These are phyloP conservation scores for Sepioteuthis lessoniana DNA, from an alignment of 2,888 invertebrate species.

Conservation along the genomic window DNA sequence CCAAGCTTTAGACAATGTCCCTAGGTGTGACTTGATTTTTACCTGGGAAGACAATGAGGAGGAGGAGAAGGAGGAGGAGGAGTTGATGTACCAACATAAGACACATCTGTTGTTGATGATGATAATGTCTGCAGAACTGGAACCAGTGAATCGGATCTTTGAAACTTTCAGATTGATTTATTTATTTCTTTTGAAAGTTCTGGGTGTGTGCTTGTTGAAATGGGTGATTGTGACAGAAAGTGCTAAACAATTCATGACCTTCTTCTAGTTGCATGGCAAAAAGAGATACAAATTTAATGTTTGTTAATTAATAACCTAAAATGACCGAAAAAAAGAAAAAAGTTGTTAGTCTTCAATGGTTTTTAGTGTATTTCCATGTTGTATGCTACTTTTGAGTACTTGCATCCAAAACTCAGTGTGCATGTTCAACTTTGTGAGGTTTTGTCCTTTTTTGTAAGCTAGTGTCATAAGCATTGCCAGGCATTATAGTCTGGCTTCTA, in stretches of 20 bases:
- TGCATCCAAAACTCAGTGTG: background rate
- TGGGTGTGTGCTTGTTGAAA: background rate
- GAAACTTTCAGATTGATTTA: background rate
- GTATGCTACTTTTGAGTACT: conserved; percentile 11
- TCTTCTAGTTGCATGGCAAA: conserved; percentile 37
- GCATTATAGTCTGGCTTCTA: background rate
- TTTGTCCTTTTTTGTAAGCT: conserved; percentile 25
- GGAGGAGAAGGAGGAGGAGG: background rate
- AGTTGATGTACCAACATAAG: conserved; percentile 15
- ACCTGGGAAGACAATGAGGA: background rate
- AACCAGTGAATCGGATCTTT: background rate
- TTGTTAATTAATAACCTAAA: conserved; percentile 45
- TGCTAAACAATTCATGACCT: conserved; percentile 42
- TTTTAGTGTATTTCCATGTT: conserved; percentile 11
- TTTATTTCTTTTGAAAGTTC: background rate
- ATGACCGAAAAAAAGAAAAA: conserved; percentile 47
- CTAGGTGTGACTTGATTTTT: background rate
- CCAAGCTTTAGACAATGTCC: background rate
- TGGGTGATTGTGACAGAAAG: background rate
- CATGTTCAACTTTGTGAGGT: conserved; percentile 20
- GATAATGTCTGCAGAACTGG: background rate
- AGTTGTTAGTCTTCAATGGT: conserved; percentile 41
- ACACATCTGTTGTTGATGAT: background rate
- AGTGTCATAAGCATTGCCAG: background rate
- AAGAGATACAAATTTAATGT: conserved; percentile 38